phyloP scores from a whole-genome alignment of 2,888 invertebrate species.

The Boloria selene region DNA sequence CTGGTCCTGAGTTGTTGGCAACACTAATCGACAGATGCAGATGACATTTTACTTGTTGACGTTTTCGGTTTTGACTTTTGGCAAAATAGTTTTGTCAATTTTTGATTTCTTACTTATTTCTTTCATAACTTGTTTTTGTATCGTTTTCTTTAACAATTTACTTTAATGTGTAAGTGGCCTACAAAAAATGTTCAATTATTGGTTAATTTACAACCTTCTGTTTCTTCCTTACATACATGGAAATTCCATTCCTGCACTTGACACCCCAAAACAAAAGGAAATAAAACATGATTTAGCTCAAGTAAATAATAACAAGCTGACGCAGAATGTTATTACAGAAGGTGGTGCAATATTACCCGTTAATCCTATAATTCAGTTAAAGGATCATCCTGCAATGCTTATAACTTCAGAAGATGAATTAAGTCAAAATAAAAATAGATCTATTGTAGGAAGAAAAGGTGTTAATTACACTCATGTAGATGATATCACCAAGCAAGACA shows the following conservation, averaged over 20 bases:
- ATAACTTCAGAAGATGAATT: constrained; percentile 54
- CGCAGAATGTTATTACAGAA: constrained; percentile 55
- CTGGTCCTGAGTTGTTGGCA: too few relatives aligned
- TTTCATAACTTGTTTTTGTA: background rate
- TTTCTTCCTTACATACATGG: constrained; percentile 46
- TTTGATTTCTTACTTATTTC: constrained; percentile 16
- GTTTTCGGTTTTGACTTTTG: too few relatives aligned
- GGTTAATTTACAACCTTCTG: constrained; percentile 48
- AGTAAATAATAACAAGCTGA: constrained; percentile 44
- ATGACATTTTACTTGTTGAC: too few relatives aligned
- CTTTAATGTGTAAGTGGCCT: constrained; percentile 35
- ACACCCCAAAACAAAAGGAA: constrained; percentile 32
- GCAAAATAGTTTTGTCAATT: background rate
- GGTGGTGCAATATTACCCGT: constrained; percentile 57
- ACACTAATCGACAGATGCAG: too few relatives aligned
- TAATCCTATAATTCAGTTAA: constrained; percentile 48
- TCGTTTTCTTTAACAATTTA: constrained; percentile 18
- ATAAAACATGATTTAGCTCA: constrained; percentile 31
- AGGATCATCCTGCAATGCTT: constrained; percentile 50
- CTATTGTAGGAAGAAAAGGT: constrained; percentile 45
- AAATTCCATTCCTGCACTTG: constrained; percentile 41
- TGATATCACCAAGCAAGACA: constrained; percentile 35
- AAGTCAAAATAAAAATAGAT: constrained; percentile 51
- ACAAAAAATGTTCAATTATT: constrained; percentile 49
- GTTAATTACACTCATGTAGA: constrained; percentile 40